Base-by-base conservation (phyloP, 2,888 invertebrate genomes). In the Acleris holmiana region DNA sequence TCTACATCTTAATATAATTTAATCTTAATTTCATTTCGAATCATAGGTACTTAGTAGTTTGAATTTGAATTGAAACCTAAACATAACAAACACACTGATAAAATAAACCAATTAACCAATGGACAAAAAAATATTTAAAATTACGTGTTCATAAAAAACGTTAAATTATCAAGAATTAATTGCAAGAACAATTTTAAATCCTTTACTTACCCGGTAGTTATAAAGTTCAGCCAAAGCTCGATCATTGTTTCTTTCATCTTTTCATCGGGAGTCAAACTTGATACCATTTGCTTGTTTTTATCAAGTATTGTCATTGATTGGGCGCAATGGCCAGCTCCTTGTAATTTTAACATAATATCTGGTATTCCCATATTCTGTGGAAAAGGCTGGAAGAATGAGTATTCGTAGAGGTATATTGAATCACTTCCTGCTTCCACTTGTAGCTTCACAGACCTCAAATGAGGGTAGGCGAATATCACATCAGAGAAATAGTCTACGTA, bases 401-500 rank as follows among this genome's bases (percentile, higher is more conserved):
- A 84, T 65, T 82, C 76, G 64, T 83, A 84, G 15, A 87, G 68
- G 69, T 80, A 86, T 15, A 83, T 72, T 46, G 76, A 68, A 47
- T 82, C 66, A 46, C 81, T 73, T 0, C 79, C 78, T 41, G 69
- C 66, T 54, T 79, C 74, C 1, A 72, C 69, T 25, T 76, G 77
- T 19, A 80, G 40, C 49, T 74, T 79, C 3, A 77, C 66, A 13
- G 78, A 71, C 63, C 76, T 76, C 3, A 79, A 60, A 50, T 74
- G 77, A 7, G 81, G 71, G 61, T 77, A 81, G 2, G 66, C 70
- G 66, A 85, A 80, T 1, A 77, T 2, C 5, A 74, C 29, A 91
- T 95, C 91, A 6, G 81, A 69, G 51, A 77, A 75, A 50, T 74
- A 85, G 48, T 86, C 72, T 1, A 85, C 59, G 48, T 75, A 87